Evolutionary conservation across 2,888 invertebrate species (phyloP).

Genomic region (Crossocerus cetratus): DNA sequence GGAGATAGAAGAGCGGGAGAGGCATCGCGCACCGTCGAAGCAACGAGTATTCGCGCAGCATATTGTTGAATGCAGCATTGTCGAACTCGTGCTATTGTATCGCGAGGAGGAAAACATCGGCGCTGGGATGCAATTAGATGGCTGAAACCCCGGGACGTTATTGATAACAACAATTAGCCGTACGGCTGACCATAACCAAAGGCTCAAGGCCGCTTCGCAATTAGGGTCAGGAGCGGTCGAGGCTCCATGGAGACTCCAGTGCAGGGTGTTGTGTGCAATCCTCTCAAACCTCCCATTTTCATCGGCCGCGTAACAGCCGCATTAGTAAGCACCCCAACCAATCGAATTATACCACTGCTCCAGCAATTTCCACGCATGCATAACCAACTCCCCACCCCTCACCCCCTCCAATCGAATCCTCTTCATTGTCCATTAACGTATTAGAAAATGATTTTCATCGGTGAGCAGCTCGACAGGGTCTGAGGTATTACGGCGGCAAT

Average conservation of each 20-base stretch:
- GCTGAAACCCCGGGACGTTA: not conserved
- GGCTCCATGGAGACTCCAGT: constrained; percentile 32
- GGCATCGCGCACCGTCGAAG: not conserved
- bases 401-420: too few species aligned
- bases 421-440: too few species aligned
- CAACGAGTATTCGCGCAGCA: not conserved
- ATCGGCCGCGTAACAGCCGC: constrained; percentile 21
- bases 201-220: constrained; percentile 20
- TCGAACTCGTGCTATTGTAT: too few species aligned
- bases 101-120: not conserved
- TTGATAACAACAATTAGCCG: not conserved
- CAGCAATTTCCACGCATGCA: too few species aligned
- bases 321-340: constrained; percentile 22
- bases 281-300: constrained; percentile 17
- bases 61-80: not conserved
- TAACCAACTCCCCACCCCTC: too few species aligned
- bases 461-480: too few species aligned
- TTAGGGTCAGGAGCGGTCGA: constrained; percentile 40
- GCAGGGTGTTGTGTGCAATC: constrained; percentile 11
- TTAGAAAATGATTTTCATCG: too few species aligned
- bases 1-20: not conserved
- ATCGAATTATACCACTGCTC: constrained; percentile 33
- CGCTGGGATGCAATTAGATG: not conserved
- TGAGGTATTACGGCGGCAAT: too few species aligned
- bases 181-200: constrained; percentile 13